Conservation (phyloP, 2,888 invertebrate species). For the Trissolcus brochymenae region DNA sequence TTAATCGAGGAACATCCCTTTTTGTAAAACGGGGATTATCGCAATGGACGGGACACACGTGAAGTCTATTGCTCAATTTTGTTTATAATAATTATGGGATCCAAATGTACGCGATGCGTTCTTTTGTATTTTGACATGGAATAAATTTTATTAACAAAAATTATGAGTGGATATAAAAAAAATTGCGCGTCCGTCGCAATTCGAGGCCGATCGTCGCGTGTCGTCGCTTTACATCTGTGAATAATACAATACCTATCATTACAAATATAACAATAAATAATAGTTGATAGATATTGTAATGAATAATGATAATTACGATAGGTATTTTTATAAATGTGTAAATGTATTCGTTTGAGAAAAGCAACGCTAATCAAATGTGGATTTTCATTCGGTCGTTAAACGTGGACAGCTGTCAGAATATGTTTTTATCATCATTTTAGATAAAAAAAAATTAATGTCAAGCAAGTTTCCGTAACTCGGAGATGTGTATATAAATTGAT, state of each 20-base stretch:
- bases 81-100: constrained; percentile 11
- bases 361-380: no score
- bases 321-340: constrained; percentile 35
- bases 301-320: not conserved
- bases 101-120: constrained; percentile 4
- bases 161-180: not conserved
- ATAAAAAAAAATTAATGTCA: no score
- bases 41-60: constrained; percentile 42
- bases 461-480: not conserved
- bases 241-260: no score
- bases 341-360: constrained; percentile 11
- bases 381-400: no score
- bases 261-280: no score
- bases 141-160: not conserved
- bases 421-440: no score
- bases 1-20: constrained; percentile 63
- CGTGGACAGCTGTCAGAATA: no score
- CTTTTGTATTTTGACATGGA: constrained; percentile 23
- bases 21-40: constrained; percentile 38
- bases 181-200: constrained; percentile 31
- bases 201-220: constrained; percentile 29
- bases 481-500: constrained; percentile 3
- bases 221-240: constrained; percentile 7
- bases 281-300: no score
- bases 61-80: constrained; percentile 49